Percentiles rank a stretch among this genome's conserved stretches.
Conservation (phyloP, 2,113 vertebrate genomes). For the Ivindomyrus marchei region DNA sequence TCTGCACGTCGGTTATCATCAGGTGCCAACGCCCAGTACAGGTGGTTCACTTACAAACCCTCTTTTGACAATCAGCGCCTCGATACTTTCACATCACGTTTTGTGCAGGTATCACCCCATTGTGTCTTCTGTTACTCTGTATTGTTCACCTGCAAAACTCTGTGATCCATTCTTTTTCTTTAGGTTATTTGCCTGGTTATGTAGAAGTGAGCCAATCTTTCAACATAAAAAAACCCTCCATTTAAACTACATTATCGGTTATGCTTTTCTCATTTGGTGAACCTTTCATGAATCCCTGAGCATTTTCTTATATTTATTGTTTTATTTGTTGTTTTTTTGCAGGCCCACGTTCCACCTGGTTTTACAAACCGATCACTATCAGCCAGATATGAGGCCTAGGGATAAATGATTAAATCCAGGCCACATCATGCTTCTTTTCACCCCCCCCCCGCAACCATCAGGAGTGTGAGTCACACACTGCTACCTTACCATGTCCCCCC, state of each 20-base stretch:
- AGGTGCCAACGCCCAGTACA: not conserved
- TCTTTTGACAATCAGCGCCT: not conserved
- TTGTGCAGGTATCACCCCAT: not conserved
- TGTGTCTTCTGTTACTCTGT: not conserved
- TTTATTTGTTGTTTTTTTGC: not conserved
- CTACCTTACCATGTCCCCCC: not conserved
- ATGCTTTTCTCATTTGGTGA: not conserved
- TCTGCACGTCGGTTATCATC: not conserved
- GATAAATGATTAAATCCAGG: not conserved
- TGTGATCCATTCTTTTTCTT: not conserved
- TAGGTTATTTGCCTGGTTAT: not conserved
- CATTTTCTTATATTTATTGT: not conserved
- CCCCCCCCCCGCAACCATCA: no score
- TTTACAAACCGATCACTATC: not conserved
- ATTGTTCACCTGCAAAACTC: not conserved
- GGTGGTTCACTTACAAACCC: not conserved
- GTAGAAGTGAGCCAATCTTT: not conserved
- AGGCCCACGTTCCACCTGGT: not conserved
- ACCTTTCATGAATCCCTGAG: not conserved
- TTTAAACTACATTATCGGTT: not conserved
- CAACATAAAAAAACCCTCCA: not conserved
- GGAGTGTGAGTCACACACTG: no score
- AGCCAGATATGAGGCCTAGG: not conserved
- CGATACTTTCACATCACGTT: not conserved
- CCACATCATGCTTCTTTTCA: no score